Percentiles rank a stretch among this genome's conserved stretches.
These are phyloP conservation scores for Hydriomena furcata DNA, from an alignment of 2,888 invertebrate species.

Conservation along the genomic window DNA sequence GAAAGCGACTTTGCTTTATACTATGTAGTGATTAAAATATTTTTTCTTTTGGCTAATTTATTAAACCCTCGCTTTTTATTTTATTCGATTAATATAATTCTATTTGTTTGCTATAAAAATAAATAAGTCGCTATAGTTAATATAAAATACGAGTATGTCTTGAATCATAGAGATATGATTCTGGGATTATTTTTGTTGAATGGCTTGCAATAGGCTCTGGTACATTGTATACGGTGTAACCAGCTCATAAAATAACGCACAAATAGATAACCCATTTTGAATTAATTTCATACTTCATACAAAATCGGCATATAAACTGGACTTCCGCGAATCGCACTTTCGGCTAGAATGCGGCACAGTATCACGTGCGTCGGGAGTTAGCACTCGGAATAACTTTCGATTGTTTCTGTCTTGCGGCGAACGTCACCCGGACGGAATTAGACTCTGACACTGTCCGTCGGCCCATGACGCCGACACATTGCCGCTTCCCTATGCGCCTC, in stretches of 20 bases:
- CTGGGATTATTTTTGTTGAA: too few relatives aligned
- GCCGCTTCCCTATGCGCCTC: constrained; percentile 29
- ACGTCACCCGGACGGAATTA: constrained; percentile 74
- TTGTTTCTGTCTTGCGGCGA: constrained; percentile 67
- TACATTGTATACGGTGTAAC: neutral
- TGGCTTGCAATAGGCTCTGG: too few relatives aligned
- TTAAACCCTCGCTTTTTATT: too few relatives aligned
- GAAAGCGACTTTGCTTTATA: too few relatives aligned
- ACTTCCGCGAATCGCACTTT: constrained; percentile 61
- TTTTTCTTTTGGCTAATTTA: too few relatives aligned
- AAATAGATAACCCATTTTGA: neutral
- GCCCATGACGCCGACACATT: constrained; percentile 48
- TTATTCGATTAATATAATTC: too few relatives aligned
- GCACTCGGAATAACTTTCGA: constrained; percentile 79
- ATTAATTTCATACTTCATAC: constrained; percentile 8
- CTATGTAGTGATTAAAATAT: too few relatives aligned
- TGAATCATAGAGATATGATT: too few relatives aligned
- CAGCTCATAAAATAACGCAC: too few relatives aligned
- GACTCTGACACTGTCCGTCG: constrained; percentile 65
- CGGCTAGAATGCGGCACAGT: constrained; percentile 65
- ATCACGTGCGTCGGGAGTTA: constrained; percentile 64
- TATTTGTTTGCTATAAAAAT: too few relatives aligned
- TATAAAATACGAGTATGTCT: too few relatives aligned
- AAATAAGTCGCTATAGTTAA: too few relatives aligned
- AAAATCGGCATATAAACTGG: constrained; percentile 35